These are phyloP conservation scores for Steatocranus sp. DNA, from an alignment of 2,797 vertebrate genomes.

Conservation along the genomic window DNA sequence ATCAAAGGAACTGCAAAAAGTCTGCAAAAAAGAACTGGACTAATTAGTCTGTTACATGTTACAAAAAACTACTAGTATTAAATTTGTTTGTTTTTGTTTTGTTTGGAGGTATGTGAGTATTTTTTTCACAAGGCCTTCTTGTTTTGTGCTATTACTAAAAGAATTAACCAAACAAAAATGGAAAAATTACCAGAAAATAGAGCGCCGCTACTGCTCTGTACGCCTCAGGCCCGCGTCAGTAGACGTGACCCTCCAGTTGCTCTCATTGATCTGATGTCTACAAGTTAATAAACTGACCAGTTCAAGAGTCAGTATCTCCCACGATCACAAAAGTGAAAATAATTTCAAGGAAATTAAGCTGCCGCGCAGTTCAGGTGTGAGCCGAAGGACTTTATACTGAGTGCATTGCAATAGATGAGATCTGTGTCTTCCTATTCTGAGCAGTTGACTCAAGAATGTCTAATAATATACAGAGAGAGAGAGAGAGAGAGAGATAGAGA, in stretches of 20 bases:
- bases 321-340: constrained; percentile 2
- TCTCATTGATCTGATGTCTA: constrained; percentile 26
- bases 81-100: neutral
- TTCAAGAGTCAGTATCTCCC: neutral
- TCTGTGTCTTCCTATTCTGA: constrained; percentile 67
- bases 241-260: constrained; percentile 12
- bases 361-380: neutral
- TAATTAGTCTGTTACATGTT: neutral
- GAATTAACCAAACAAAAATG: neutral
- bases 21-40: neutral
- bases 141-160: neutral
- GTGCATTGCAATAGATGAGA: constrained; percentile 46
- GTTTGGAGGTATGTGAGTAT: neutral
- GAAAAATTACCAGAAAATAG: neutral
- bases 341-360: neutral
- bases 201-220: neutral
- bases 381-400: constrained; percentile 19
- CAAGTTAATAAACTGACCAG: constrained; percentile 26
- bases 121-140: neutral
- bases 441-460: constrained; percentile 65
- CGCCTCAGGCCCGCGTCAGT: constrained; percentile 5
- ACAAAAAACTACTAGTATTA: neutral
- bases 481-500: constrained; percentile 56
- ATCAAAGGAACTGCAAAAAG: neutral
- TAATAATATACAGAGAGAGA: constrained; percentile 71